phyloP scores from a whole-genome alignment of 1,140 invertebrate species.

The Drosophila subobscura region DNA sequence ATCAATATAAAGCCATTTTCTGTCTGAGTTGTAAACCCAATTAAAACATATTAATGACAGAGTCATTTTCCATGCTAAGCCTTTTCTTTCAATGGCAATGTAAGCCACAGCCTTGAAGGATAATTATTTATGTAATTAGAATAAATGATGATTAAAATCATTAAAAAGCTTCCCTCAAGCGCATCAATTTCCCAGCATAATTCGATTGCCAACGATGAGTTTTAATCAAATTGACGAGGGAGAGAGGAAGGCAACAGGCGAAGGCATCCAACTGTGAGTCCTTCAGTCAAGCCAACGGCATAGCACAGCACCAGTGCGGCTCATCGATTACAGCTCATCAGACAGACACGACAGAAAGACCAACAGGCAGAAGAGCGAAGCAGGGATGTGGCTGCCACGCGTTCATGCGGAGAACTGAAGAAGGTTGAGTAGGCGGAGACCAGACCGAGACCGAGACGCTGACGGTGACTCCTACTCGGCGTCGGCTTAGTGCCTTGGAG shows the following conservation, averaged over 20 bases:
- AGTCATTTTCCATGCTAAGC: not conserved
- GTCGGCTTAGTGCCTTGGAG: conserved; percentile 74
- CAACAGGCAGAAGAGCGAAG: conserved; percentile 3
- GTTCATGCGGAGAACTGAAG: conserved; percentile 1
- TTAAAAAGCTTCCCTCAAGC: conserved; percentile 63
- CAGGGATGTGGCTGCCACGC: conserved; percentile 3
- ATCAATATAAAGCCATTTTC: too few relatives aligned
- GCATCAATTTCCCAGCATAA: conserved; percentile 66
- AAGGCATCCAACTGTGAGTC: conserved; percentile 14
- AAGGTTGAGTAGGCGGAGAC: too few relatives aligned
- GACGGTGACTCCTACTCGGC: conserved; percentile 26
- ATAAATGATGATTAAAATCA: conserved; percentile 63
- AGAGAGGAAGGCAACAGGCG: conserved; percentile 21
- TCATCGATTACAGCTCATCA: conserved; percentile 75
- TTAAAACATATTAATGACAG: too few relatives aligned
- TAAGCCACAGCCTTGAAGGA: conserved; percentile 30
- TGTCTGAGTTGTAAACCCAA: too few relatives aligned
- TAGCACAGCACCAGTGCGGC: conserved; percentile 24
- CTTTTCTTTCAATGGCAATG: conserved; percentile 12
- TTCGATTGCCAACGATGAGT: conserved; percentile 58
- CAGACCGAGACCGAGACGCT: not conserved
- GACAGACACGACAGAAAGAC: conserved; percentile 6
- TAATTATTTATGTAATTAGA: conserved; percentile 49
- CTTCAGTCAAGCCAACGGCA: conserved; percentile 48
- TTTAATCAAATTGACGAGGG: conserved; percentile 71